These are phyloP conservation scores for Clupea harengus DNA, from an alignment of 2,113 vertebrate genomes.

Conservation along the genomic window DNA sequence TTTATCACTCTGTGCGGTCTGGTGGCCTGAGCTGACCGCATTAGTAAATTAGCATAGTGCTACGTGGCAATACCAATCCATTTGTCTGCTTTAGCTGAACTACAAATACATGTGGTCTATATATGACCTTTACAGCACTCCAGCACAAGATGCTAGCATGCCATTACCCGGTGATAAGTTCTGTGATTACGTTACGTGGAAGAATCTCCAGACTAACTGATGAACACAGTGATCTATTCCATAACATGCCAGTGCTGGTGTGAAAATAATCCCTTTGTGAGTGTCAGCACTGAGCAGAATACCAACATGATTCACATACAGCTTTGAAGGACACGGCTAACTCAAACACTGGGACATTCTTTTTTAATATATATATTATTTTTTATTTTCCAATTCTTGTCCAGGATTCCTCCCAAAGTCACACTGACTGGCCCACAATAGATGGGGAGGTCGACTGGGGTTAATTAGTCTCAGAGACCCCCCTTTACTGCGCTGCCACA, in stretches of 20 bases:
- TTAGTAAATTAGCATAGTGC: neutral
- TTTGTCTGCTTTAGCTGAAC: neutral
- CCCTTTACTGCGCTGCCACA: slow-evolving; percentile 25
- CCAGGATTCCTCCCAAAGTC: slow-evolving; percentile 15
- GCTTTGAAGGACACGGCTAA: slow-evolving; percentile 12
- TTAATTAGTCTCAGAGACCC: slow-evolving; percentile 17
- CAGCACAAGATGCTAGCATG: neutral
- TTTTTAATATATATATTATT: neutral
- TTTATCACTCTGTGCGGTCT: slow-evolving; percentile 45
- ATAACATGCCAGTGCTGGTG: neutral
- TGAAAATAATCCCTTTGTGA: neutral
- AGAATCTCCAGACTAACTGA: neutral
- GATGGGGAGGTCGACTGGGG: neutral
- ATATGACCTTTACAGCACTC: neutral
- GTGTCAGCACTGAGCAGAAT: neutral
- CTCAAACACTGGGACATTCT: neutral
- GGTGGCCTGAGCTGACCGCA: neutral
- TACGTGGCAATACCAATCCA: neutral
- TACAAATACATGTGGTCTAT: neutral
- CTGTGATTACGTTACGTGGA: neutral
- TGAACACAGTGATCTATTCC: neutral
- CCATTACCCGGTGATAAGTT: neutral
- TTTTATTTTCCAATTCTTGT: neutral
- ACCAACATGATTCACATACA: neutral
- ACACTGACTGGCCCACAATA: slow-evolving; percentile 11